Conservation (phyloP, 2,888 invertebrate genomes). For the Rhagonycha fulva region DNA sequence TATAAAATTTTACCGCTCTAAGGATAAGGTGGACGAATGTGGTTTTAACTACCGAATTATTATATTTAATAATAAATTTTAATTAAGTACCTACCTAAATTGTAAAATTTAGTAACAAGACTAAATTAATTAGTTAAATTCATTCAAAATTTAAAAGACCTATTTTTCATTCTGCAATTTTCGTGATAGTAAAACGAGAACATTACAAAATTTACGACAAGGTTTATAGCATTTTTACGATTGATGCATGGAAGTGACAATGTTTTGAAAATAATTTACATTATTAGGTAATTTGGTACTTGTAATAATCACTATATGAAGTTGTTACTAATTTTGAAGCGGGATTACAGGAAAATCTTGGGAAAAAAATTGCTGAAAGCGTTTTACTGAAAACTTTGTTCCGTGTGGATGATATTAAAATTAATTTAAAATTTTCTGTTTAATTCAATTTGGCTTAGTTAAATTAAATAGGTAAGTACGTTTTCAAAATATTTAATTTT, state of each 20-base stretch:
- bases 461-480: not conserved
- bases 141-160: not conserved
- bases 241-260: not conserved
- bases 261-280: not conserved
- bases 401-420: not conserved
- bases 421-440: not conserved
- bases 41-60: not conserved
- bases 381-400: not conserved
- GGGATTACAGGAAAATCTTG: not conserved
- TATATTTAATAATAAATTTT: too few relatives aligned
- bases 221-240: not conserved
- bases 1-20: not conserved
- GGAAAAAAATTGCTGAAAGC: not conserved
- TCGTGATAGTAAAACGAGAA: not conserved
- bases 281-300: not conserved
- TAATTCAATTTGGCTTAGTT: not conserved
- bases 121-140: not conserved
- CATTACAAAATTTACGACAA: not conserved
- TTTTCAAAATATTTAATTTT: not conserved
- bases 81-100: not conserved
- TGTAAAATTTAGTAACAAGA: not conserved
- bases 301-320: not conserved
- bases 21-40: not conserved
- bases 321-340: not conserved
- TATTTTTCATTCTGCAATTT: not conserved